Evolutionary conservation across 2,888 invertebrate genomes (phyloP), one percentile per base, ranked within the genome.

Genomic region (Caenorhabditis drosophilae): DNA sequence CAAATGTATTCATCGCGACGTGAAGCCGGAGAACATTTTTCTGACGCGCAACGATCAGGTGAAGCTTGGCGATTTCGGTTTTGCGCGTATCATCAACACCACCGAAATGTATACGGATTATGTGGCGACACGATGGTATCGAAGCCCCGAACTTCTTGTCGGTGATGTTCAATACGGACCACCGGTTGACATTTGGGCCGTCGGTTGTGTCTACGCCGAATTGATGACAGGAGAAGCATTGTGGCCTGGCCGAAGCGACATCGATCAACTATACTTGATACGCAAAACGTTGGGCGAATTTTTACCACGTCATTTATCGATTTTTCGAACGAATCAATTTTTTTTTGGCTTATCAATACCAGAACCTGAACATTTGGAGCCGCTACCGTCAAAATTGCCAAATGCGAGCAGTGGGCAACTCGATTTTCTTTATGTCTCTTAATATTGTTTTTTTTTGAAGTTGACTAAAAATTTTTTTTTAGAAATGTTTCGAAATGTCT

Each of bases 101-200:
- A 94, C 92, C 0, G 97, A 97, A 87, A 92, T 93, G 85, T 98
- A 96, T 85, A 98, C 97, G 52, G 98, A 98, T 86, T 98, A 98
- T 85, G 98, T 98, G 73, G 97, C 97, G 42, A 98, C 98, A 35
- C 88, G 97, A 53, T 98, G 97, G 97, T 98, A 98, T 87, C 88
- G 98, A 63, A 72, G 71, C 66, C 52, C 59, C 49, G 97, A 98
- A 85, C 87, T 98, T 23, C 88, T 98, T 45, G 97, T 98, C 0
- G 98, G 97, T 0, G 97, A 98, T 85, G 94, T 94, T 3, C 75
- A 86, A 67, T 88, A 88, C 75, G 88, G 88, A 0, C 86, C 87
- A 2, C 80, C 84, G 89, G 94, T 98, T 0, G 98, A 98, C 85
- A 92, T 98, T 4, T 98, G 97, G 97, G 98, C 97, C 49, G 92